A percentile compares a stretch with the other conserved stretches of the same genome.
Evolutionary conservation across 2,888 invertebrate genomes (phyloP).

Genomic region (Epistrophe eligans): DNA sequence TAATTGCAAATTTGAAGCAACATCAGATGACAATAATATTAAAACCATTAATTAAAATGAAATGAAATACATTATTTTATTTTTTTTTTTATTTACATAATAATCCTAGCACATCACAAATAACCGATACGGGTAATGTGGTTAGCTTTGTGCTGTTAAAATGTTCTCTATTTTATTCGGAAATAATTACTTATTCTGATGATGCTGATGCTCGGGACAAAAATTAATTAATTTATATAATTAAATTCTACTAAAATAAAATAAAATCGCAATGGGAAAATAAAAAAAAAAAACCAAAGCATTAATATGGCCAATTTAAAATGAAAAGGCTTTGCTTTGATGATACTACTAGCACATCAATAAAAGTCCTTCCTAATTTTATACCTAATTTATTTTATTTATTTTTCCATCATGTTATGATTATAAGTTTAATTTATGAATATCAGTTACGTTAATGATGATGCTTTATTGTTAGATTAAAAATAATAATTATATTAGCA

Average conservation of each 20-base stretch:
- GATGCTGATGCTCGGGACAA: conserved; percentile 13
- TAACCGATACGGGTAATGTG: conserved; percentile 20
- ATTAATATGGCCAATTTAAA: conserved; percentile 64
- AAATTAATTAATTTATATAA: conserved; percentile 62
- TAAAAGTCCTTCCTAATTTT: conserved; percentile 44
- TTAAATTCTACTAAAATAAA: conserved; percentile 26
- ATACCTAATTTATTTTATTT: conserved; percentile 26
- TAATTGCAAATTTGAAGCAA: conserved; percentile 16
- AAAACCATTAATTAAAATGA: conserved; percentile 16
- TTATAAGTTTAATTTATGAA: neutral
- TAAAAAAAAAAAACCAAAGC: conserved; percentile 30
- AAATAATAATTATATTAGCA: neutral
- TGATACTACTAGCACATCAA: neutral
- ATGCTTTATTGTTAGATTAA: neutral
- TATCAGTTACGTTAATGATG: conserved; percentile 12
- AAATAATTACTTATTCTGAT: conserved; percentile 50
- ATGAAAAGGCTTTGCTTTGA: conserved; percentile 5
- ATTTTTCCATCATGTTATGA: neutral
- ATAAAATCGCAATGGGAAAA: neutral
- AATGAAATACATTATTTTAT: neutral
- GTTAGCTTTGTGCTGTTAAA: conserved; percentile 26
- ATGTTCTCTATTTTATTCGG: conserved; percentile 15
- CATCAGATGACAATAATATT: conserved; percentile 1
- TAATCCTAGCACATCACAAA: conserved; percentile 5
- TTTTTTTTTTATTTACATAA: neutral